phyloP scores from a whole-genome alignment of 2,113 vertebrate species.

The Platycercus adscitus region DNA sequence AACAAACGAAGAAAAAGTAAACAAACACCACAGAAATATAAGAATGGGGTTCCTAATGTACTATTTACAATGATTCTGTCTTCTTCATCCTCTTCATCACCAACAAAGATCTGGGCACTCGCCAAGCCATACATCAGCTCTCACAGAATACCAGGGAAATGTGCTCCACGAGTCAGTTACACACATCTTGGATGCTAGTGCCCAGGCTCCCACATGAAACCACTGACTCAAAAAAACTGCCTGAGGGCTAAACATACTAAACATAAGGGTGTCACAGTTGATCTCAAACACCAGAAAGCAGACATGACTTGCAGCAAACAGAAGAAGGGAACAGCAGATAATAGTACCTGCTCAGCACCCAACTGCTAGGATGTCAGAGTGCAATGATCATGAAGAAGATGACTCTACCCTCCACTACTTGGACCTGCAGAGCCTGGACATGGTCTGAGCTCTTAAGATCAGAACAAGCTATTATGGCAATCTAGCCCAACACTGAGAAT shows the following conservation, averaged over 20 bases:
- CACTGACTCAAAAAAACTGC: neutral
- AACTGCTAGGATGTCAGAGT: fast-evolving
- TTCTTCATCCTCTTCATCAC: neutral
- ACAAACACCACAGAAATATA: neutral
- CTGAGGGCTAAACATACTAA: neutral
- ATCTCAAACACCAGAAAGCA: neutral
- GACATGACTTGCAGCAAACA: neutral
- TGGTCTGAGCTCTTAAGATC: neutral
- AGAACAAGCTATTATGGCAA: neutral
- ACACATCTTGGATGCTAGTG: neutral
- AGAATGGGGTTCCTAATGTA: neutral
- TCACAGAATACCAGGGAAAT: neutral
- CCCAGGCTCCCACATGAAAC: neutral
- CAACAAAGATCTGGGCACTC: neutral
- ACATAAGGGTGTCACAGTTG: neutral
- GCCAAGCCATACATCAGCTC: neutral
- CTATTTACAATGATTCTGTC: neutral
- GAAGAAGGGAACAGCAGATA: neutral
- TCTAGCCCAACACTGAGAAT: neutral
- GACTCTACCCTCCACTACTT: neutral
- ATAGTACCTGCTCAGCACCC: neutral
- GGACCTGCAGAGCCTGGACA: neutral
- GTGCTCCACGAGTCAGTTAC: neutral
- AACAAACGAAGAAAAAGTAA: neutral
- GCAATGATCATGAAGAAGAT: neutral